Evolutionary conservation across 2,888 invertebrate species (phyloP), one percentile per base, ranked within the genome.

Genomic region (Rotaria magnacalcarata): DNA sequence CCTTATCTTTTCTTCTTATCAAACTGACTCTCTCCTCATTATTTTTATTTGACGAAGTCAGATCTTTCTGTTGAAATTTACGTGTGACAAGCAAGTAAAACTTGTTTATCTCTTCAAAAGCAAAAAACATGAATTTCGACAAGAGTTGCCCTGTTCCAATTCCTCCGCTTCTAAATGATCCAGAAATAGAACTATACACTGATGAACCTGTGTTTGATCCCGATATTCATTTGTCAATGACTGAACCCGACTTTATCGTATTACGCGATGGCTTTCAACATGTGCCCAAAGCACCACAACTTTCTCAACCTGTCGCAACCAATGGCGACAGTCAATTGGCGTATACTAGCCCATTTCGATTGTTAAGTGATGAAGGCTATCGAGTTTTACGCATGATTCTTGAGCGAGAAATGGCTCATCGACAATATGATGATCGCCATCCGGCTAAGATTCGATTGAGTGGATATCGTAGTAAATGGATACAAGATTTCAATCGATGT

Each of bases 401-500:
- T 21, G 19, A 74, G 0, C 74, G 74, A 16, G 43, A 74, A 21
- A 27, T 27, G 14, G 74, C 10, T 3, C 7, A 74, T 43, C 74
- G 41, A 24, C 16, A 2, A 27, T 14, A 4, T 24, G 74, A 74
- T n/a, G 41, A 19, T 10, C n/a, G n/a, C 41, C 27, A 10, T 0
- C 19, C 74, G 2, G 41, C 41, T 16, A 19, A 19, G 16, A 74
- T 74, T 41, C 74, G 74, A 10, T 1, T 6, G 19, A 2, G 74
- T 41, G 41, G 41, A 1, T 74, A 74, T 74, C 74, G 74, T 5
- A 43, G 74, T 74, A 74, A 74, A 74, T 74, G 74, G 74, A 7
- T 74, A 16, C 74, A 43, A 41, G 74, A 74, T 74, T 74, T 74
- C 8, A 74, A 74, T 74, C 74, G 74, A 74, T 74, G 74, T 74